Evolutionary conservation across 1,140 invertebrate genomes (phyloP).

Genomic region (Apis dorsata): DNA sequence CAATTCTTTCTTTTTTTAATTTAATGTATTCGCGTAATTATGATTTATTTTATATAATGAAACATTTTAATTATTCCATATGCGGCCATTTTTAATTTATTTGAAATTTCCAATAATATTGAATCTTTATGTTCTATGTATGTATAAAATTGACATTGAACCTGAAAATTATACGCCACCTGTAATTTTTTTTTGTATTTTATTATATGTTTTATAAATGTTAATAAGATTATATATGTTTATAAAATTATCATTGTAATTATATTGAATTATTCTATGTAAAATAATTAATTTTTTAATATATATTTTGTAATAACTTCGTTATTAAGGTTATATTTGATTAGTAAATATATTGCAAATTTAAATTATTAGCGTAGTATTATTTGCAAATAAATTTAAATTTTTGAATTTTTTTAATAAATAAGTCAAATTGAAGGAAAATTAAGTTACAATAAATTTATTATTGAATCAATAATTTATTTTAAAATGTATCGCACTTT

Average conservation of each 20-base stretch:
- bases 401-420: neutral
- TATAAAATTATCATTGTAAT: neutral
- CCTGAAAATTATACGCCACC: neutral
- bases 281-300: neutral
- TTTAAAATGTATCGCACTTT: neutral
- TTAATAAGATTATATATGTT: neutral
- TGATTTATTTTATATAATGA: neutral
- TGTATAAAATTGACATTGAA: neutral
- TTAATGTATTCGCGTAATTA: neutral
- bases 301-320: neutral
- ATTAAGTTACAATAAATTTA: neutral
- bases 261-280: neutral
- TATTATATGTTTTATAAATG: neutral
- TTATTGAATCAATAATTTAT: constrained; percentile 22
- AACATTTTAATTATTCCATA: constrained; percentile 14
- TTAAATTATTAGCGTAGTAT: neutral
- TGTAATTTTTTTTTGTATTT: neutral
- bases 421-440: too few relatives aligned
- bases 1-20: neutral
- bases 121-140: neutral
- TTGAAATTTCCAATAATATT: constrained; percentile 8
- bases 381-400: neutral
- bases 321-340: neutral
- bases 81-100: constrained; percentile 27
- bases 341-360: neutral